Evolutionary conservation across 2,113 vertebrate genomes (phyloP).

Genomic region (Diadophis punctatus): DNA sequence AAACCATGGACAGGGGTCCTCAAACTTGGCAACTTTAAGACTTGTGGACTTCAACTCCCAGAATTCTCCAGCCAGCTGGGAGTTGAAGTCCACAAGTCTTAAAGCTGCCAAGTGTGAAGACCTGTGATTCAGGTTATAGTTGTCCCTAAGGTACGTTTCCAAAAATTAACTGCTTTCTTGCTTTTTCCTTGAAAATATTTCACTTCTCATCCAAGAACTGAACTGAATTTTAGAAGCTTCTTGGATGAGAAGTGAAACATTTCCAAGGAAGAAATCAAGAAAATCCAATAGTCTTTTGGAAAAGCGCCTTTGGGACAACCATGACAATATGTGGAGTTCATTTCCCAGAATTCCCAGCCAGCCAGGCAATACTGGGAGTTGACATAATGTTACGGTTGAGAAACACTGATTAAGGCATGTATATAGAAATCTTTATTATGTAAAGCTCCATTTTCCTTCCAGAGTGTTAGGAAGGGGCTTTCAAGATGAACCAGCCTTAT

Average conservation of each 20-base stretch:
- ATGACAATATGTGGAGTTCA: background rate
- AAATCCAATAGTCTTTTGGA: background rate
- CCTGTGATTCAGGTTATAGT: background rate
- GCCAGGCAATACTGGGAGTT: background rate
- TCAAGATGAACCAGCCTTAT: background rate
- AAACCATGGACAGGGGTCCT: no score
- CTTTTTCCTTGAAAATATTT: background rate
- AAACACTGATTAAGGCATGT: background rate
- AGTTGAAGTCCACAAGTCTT: no score
- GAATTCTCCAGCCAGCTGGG: no score
- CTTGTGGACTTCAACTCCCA: no score
- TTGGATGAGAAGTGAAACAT: background rate
- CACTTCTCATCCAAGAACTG: background rate
- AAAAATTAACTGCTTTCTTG: background rate
- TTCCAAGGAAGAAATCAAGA: background rate
- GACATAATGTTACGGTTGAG: background rate
- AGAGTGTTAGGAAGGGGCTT: background rate
- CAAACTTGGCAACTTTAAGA: no score
- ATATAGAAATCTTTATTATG: background rate
- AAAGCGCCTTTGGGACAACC: background rate
- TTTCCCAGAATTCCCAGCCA: background rate
- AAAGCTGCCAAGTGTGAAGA: no score
- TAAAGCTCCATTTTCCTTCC: background rate
- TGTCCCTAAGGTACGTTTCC: background rate
- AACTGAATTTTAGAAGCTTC: background rate